These are phyloP conservation scores for Acleris holmiana DNA, from an alignment of 2,888 invertebrate genomes.

Conservation along the genomic window DNA sequence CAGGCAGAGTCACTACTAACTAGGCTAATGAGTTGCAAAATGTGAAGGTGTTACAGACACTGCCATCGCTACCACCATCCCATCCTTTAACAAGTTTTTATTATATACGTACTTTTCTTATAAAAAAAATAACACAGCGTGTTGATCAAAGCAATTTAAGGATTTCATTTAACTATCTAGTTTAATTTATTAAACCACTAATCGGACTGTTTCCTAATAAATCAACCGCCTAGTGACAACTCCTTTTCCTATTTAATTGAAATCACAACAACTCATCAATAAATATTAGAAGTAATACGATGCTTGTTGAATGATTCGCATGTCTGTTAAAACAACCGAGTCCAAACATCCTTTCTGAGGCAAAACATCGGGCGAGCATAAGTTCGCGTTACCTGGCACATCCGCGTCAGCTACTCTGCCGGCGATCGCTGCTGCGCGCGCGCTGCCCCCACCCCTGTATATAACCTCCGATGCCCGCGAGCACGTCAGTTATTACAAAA, in stretches of 20 bases:
- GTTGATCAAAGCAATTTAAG: too few relatives aligned
- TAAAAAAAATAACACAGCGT: too few relatives aligned
- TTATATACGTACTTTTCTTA: too few relatives aligned
- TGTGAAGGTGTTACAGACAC: too few relatives aligned
- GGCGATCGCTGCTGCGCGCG: slow-evolving; percentile 66
- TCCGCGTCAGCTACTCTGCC: slow-evolving; percentile 49
- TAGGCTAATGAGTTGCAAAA: too few relatives aligned
- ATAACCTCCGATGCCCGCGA: slow-evolving; percentile 69
- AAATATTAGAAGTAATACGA: slow-evolving; percentile 13
- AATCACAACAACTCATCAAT: background rate
- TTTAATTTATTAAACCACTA: too few relatives aligned
- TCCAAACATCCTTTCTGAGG: slow-evolving; percentile 40
- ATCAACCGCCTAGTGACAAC: too few relatives aligned
- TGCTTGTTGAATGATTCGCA: slow-evolving; percentile 12
- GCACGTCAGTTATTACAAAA: slow-evolving; percentile 70
- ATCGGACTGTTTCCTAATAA: too few relatives aligned
- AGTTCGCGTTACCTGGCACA: slow-evolving; percentile 44
- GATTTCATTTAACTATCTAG: too few relatives aligned
- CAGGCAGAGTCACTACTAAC: too few relatives aligned
- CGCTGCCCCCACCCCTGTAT: slow-evolving; percentile 69
- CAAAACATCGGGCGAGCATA: slow-evolving; percentile 42
- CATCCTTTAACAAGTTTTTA: too few relatives aligned
- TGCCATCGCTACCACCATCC: too few relatives aligned
- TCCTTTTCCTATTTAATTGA: background rate
- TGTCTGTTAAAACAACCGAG: slow-evolving; percentile 24